phyloP scores from a whole-genome alignment of 2,113 vertebrate genomes.

The Phalacrocorax carbo region DNA sequence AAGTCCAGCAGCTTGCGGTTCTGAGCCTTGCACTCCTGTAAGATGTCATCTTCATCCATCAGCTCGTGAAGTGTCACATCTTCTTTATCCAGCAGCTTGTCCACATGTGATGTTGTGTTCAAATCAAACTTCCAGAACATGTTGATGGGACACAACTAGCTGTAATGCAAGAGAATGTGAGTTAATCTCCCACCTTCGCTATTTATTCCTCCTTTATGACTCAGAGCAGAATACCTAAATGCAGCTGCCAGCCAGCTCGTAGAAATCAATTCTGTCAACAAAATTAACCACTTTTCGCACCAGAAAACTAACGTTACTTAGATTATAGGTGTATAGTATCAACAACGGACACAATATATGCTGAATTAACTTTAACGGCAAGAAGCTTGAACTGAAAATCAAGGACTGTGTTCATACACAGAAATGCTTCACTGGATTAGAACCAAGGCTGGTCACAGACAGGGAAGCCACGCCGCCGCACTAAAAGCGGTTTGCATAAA shows the following conservation, averaged over 20 bases:
- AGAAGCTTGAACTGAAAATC: background rate
- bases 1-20: conserved; percentile 93
- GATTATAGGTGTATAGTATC: fast-evolving
- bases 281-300: background rate
- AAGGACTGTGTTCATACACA: fast-evolving
- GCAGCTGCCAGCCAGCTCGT: background rate
- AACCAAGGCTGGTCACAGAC: background rate
- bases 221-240: no score
- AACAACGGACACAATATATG: fast-evolving
- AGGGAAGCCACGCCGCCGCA: background rate
- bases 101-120: conserved; percentile 92
- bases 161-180: background rate
- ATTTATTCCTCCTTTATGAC: no score
- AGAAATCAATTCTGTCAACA: background rate
- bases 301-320: background rate
- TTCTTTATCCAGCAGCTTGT: conserved; percentile 94
- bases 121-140: conserved; percentile 99
- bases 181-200: fast-evolving
- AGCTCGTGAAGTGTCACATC: conserved; percentile 90
- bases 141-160: conserved; percentile 75
- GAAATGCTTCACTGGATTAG: background rate
- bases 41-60: conserved; percentile 95
- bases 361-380: background rate
- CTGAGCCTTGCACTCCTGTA: conserved; percentile 98
- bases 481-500: background rate